A percentile compares a stretch with the other conserved stretches of the same genome.
phyloP scores from a whole-genome alignment of 2,113 vertebrate species.

The Choloepus hoffmanni region DNA sequence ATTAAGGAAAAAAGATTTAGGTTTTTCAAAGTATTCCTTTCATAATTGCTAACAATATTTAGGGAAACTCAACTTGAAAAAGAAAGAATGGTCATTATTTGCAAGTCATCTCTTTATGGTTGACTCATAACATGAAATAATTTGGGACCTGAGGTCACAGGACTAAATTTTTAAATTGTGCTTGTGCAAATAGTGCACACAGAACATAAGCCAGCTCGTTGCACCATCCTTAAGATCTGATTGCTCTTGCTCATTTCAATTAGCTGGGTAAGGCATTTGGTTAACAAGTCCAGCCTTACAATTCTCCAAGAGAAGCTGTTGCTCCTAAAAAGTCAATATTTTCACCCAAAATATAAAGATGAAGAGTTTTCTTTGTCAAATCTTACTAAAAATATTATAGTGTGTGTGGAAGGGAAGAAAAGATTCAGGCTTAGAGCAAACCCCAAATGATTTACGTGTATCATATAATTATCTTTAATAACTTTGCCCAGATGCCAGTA shows the following conservation, averaged over 20 bases:
- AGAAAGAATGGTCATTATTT: neutral
- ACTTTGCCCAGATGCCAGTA: neutral
- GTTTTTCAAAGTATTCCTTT: neutral
- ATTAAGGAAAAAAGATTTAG: slow-evolving; percentile 16
- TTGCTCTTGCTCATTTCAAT: neutral
- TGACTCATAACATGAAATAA: neutral
- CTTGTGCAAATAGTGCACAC: neutral
- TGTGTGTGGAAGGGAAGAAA: neutral
- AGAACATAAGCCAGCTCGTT: neutral
- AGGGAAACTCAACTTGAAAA: slow-evolving; percentile 13
- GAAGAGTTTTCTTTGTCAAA: slow-evolving; percentile 14
- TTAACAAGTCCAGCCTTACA: neutral
- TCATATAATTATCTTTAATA: neutral
- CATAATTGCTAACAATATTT: neutral
- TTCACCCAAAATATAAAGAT: neutral
- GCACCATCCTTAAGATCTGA: neutral
- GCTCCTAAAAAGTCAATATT: neutral
- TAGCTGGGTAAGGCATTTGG: neutral
- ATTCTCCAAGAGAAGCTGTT: neutral
- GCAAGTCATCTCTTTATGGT: neutral
- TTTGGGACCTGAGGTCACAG: neutral
- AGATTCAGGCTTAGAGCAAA: neutral
- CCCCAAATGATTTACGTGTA: neutral
- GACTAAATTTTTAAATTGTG: neutral
- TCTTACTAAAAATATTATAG: slow-evolving; percentile 18